These are phyloP conservation scores for Pipistrellus kuhlii DNA, from an alignment of 2,797 vertebrate species.

Conservation along the genomic window DNA sequence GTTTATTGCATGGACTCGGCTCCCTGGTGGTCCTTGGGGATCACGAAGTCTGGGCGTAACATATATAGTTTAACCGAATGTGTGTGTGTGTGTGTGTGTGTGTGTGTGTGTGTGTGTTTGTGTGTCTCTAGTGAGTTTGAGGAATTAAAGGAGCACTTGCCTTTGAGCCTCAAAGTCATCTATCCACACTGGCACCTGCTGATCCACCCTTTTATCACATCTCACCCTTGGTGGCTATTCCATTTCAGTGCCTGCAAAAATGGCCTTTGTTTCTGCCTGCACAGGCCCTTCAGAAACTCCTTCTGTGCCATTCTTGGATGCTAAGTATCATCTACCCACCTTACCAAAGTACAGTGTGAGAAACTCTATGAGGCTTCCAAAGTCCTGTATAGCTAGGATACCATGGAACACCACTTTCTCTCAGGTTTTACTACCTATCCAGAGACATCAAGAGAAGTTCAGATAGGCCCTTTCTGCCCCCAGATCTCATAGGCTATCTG, in stretches of 20 bases:
- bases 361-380: not conserved
- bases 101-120: not conserved
- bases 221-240: not conserved
- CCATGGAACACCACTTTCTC: not conserved
- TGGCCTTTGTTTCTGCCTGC: not conserved
- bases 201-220: not conserved
- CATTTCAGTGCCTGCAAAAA: not conserved
- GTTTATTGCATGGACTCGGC: no score
- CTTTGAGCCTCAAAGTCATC: not conserved
- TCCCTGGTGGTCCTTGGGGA: no score
- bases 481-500: not conserved
- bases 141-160: not conserved
- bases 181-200: not conserved
- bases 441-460: not conserved
- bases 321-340: not conserved
- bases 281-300: not conserved
- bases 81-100: not conserved
- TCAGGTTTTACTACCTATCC: not conserved
- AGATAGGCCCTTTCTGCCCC: not conserved
- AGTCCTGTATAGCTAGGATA: not conserved
- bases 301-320: not conserved
- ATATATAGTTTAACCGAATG: not conserved
- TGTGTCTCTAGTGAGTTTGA: not conserved
- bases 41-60: no score
- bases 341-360: not conserved